phyloP scores from a whole-genome alignment of 2,113 vertebrate genomes.

The Crypturellus undulatus region DNA sequence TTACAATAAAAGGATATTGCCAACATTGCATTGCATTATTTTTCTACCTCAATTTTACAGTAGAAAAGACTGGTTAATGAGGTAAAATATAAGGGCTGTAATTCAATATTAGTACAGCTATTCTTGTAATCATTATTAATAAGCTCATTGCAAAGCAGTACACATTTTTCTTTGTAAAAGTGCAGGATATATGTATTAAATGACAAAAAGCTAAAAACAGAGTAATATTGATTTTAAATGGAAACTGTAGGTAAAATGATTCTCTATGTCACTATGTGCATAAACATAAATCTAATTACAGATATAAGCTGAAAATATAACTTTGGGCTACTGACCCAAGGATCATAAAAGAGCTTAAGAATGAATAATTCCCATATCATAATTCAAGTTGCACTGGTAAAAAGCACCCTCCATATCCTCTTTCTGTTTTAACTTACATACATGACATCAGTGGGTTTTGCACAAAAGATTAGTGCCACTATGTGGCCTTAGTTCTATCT shows the following conservation, averaged over 20 bases:
- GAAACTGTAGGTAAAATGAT: neutral
- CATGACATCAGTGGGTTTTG: neutral
- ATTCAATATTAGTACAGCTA: slow-evolving; percentile 36
- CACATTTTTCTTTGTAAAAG: neutral
- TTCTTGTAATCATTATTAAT: slow-evolving; percentile 23
- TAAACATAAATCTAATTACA: neutral
- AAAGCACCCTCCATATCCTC: rapidly evolving
- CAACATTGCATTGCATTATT: neutral
- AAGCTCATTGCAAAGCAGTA: slow-evolving; percentile 11
- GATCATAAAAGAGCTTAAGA: neutral
- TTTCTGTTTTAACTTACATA: neutral
- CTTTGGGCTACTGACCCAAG: neutral
- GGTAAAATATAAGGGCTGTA: slow-evolving; percentile 33
- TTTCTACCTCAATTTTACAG: slow-evolving; percentile 22
- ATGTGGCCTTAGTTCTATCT: neutral
- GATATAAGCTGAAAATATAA: neutral
- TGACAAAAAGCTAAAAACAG: neutral
- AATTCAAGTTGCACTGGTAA: neutral
- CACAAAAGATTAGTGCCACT: neutral
- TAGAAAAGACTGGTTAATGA: slow-evolving; percentile 39
- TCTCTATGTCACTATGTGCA: neutral
- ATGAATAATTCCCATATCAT: neutral
- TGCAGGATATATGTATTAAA: rapidly evolving
- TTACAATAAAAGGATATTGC: slow-evolving; percentile 13
- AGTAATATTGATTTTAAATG: neutral